Evolutionary conservation across 2,888 invertebrate species (phyloP).

Genomic region (Caenorhabditis sp.): DNA sequence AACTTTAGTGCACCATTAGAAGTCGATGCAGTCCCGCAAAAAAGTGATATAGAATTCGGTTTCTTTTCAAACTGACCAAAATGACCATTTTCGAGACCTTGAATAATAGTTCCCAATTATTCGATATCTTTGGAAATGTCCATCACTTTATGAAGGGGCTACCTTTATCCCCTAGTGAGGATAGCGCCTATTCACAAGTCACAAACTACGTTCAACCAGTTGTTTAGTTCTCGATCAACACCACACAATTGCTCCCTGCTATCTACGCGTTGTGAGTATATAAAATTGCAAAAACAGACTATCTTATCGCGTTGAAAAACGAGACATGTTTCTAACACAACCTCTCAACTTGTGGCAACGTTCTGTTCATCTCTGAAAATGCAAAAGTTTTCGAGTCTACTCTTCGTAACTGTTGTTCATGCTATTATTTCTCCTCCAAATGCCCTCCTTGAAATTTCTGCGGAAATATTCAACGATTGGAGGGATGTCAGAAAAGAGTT

Average conservation of each 20-base stretch:
- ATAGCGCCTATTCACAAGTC: background rate
- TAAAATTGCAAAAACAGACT: conserved; percentile 38
- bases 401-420: background rate
- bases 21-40: too few relatives aligned
- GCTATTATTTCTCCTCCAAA: conserved; percentile 43
- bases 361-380: conserved; percentile 29
- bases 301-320: conserved; percentile 47
- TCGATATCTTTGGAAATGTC: too few relatives aligned
- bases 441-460: conserved; percentile 14
- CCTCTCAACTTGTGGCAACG: background rate
- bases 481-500: conserved; percentile 21
- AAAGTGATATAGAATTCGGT: too few relatives aligned
- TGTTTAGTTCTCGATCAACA: background rate
- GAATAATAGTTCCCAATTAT: too few relatives aligned
- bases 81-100: too few relatives aligned
- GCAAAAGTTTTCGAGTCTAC: background rate
- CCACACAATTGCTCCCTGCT: conserved; percentile 12
- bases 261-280: conserved; percentile 2
- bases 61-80: too few relatives aligned
- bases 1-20: too few relatives aligned
- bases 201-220: background rate
- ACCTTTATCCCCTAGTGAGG: too few relatives aligned
- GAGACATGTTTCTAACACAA: conserved; percentile 16
- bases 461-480: conserved; percentile 44
- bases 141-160: too few relatives aligned